Percentiles rank a stretch among this genome's conserved stretches.
phyloP scores from a whole-genome alignment of 2,113 vertebrate species.

The rabbit (Oryctolagus cuniculus) region mOryCun1.1 NC_091445.1:45337501-45338000 shows the following conservation, averaged over 20 bases:
- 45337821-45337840: not conserved
- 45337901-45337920: not conserved
- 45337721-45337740: conserved; percentile 21
- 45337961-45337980: not conserved
- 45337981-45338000: conserved; percentile 45
- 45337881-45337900: not conserved
- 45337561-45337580: not conserved
- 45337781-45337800: not conserved
- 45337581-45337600: conserved; percentile 67
- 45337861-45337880: not conserved
- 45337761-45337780: not conserved
- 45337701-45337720: conserved; percentile 62
- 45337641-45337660: conserved; percentile 18
- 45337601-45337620: conserved; percentile 34
- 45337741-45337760: not conserved
- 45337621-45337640: conserved; percentile 44
- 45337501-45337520: not conserved
- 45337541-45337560: conserved; percentile 5
- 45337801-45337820: not conserved
- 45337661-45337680: conserved; percentile 37
- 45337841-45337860: not conserved
- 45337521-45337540: conserved; percentile 43
- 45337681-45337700: conserved; percentile 25
- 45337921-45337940: not conserved
- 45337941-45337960: not conserved